phyloP scores from a whole-genome alignment of 2,797 vertebrate species.

The Xenopus petersii region DNA sequence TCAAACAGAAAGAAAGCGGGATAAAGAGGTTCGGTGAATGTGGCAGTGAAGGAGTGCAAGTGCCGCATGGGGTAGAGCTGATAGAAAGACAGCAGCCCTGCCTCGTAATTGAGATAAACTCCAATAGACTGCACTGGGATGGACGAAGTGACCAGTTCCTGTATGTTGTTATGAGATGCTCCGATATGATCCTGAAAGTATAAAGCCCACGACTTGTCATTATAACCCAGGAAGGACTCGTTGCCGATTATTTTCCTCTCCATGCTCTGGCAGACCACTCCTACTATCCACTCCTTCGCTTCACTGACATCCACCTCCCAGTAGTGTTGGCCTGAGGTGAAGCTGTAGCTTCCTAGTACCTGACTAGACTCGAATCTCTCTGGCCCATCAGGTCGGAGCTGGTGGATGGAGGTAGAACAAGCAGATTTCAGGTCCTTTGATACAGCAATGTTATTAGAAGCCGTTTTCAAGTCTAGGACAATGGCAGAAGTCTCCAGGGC shows the following conservation, averaged over 20 bases:
- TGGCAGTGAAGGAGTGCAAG: background rate
- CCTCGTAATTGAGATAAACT: constrained; percentile 2
- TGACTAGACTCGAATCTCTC: background rate
- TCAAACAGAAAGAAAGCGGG: background rate
- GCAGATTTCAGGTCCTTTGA: constrained; percentile 1
- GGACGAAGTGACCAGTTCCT: background rate
- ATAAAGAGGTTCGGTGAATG: background rate
- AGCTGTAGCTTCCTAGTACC: background rate
- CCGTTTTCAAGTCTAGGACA: background rate
- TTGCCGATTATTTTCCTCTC: constrained; percentile 1
- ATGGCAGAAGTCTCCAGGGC: background rate
- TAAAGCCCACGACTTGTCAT: background rate
- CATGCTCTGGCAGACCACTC: constrained; percentile 8
- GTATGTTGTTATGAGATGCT: background rate
- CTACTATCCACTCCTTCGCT: background rate
- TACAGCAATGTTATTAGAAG: background rate
- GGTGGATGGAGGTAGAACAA: background rate
- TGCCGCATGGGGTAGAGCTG: background rate
- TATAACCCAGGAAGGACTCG: background rate
- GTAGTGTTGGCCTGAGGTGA: constrained; percentile 1
- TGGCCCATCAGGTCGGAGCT: background rate
- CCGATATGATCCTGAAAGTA: background rate
- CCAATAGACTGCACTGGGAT: background rate
- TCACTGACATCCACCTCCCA: constrained; percentile 5
- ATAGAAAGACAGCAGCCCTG: background rate